Conservation (phyloP, 2,888 invertebrate genomes). For the Machimus rusticus region DNA sequence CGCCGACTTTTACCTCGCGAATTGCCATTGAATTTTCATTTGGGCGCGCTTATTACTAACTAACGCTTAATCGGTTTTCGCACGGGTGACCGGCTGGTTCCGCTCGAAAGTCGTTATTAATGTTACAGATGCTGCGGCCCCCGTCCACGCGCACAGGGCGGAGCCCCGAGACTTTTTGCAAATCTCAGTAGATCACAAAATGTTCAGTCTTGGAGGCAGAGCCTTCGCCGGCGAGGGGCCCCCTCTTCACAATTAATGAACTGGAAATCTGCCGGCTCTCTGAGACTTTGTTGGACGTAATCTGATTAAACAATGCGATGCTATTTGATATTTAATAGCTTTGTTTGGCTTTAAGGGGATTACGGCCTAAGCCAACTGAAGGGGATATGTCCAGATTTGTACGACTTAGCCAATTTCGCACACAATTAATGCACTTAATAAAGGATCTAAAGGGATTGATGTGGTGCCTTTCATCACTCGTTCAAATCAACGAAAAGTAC, state of each 20-base stretch:
- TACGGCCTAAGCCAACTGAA: neutral
- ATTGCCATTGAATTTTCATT: neutral
- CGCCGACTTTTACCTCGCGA: neutral
- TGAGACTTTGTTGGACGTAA: neutral
- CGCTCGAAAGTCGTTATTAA: neutral
- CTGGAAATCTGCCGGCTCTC: neutral
- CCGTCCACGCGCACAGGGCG: neutral
- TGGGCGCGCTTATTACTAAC: neutral
- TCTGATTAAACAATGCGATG: neutral
- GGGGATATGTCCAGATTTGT: neutral
- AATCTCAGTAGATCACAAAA: neutral
- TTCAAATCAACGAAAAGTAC: neutral
- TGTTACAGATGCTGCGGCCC: neutral
- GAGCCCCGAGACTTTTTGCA: neutral
- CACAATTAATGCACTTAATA: neutral
- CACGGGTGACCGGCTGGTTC: neutral
- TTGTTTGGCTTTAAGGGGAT: neutral
- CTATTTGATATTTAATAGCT: neutral
- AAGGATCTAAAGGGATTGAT: neutral
- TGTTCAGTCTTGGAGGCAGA: neutral
- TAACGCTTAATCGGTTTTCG: neutral
- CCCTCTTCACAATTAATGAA: neutral
- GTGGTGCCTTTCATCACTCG: neutral
- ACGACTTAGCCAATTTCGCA: neutral
- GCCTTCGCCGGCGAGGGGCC: neutral